Evolutionary conservation across 2,888 invertebrate genomes (phyloP).

Genomic region (Agrochola circellaris): DNA sequence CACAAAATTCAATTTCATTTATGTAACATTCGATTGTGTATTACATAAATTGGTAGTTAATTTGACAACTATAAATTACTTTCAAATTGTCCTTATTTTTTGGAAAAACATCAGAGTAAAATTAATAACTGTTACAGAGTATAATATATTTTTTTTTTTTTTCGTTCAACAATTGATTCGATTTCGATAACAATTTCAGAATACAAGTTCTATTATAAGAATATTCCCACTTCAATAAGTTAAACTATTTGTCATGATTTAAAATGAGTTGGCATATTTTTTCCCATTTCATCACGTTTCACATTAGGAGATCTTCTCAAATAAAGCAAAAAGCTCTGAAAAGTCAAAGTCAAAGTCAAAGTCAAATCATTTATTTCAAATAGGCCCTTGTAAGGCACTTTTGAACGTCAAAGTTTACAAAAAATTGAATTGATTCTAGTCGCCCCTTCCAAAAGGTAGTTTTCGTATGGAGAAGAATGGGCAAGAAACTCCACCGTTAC

Average conservation of each 20-base stretch:
- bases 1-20: constrained; percentile 4
- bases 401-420: too few relatives aligned
- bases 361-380: too few relatives aligned
- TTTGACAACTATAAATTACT: constrained; percentile 22
- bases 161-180: not conserved
- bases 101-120: not conserved
- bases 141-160: not conserved
- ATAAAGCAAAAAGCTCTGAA: constrained; percentile 15
- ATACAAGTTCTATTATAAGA: not conserved
- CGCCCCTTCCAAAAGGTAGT: too few relatives aligned
- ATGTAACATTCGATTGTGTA: constrained; percentile 27
- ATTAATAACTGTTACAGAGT: not conserved
- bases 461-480: too few relatives aligned
- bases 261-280: constrained; percentile 18
- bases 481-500: too few relatives aligned
- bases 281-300: constrained; percentile 38
- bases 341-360: too few relatives aligned
- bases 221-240: not conserved
- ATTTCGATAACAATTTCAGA: not conserved
- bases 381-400: too few relatives aligned
- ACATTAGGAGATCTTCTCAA: constrained; percentile 9
- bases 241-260: constrained; percentile 15
- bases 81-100: constrained; percentile 8
- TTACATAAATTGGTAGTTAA: constrained; percentile 10
- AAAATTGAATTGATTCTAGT: too few relatives aligned